Base-by-base conservation (phyloP, 2,113 vertebrate genomes). In the Rana temporaria region DNA sequence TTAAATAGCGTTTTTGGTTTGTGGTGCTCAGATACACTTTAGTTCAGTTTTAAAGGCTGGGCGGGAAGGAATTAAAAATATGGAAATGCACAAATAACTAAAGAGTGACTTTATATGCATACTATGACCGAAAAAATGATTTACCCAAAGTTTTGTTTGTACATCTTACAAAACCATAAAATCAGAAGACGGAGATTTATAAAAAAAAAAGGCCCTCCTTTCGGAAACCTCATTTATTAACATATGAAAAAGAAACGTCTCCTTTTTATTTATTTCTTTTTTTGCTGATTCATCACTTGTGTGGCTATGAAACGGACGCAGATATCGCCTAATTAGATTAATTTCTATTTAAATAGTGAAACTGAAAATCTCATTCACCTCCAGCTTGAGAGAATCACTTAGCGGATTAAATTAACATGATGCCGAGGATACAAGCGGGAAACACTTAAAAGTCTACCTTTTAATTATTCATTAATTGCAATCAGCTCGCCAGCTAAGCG, bases 391-490 rank as follows among this genome's bases (percentile, higher is more conserved):
- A 75, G 64, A 74, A 67, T 82, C 80, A 59, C 70, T 82, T 75
- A 63, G 62, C 17, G 24, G 63, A 52, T 75, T 53, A 65, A 82
- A 82, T 75, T 59, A 75, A 48, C 80, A 75, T 56, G n/a, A n/a
- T 73, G 63, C 71, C 80, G 18, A 71, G 64, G 70, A 56, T 57
- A 82, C 69, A 68, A 64, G 60, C 79, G 26, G 38, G 48, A 72
- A 65, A 81, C 59, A 65, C 69, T 74, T 74, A 56, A 55, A 74
- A 65, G 70, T 75, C 71, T 66, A 82, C 60, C 42, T 66, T 75
- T 82, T 82, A 82, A 82, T 75, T 75, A 82, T 82, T 67, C 70
- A 75, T 67, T 82, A 75, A 82, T 75, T 75, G 62, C 32, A 82
- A 82, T 42, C 71, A 19, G 63, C 53, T 24, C 42, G 48, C 67